These are phyloP conservation scores for Cheilosia impressa DNA, from an alignment of 2,888 invertebrate genomes.

Conservation along the genomic window DNA sequence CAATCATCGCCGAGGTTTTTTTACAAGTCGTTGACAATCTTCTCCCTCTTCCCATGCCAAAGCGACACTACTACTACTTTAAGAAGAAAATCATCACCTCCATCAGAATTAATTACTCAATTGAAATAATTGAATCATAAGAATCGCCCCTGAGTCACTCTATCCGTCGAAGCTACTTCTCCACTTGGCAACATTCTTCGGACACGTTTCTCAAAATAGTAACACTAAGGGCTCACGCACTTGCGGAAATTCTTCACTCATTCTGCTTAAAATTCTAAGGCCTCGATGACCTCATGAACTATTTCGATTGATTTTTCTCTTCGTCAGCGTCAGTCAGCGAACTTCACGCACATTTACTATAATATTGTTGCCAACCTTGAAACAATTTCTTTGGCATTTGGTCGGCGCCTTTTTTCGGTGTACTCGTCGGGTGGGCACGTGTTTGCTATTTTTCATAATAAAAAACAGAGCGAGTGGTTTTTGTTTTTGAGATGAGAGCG, in stretches of 20 bases:
- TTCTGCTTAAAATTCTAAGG: constrained; percentile 30
- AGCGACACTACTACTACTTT: too few relatives aligned
- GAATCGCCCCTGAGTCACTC: too few relatives aligned
- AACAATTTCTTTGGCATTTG: not conserved
- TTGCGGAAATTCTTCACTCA: constrained; percentile 19
- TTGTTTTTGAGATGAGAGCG: constrained; percentile 3
- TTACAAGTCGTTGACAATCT: too few relatives aligned
- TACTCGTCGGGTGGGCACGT: constrained; percentile 20
- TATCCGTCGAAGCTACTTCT: not conserved
- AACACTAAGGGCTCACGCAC: constrained; percentile 38
- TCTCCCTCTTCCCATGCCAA: not conserved
- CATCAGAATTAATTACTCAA: too few relatives aligned
- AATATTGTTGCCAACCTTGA: constrained; percentile 39
- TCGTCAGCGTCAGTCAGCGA: not conserved
- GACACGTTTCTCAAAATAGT: not conserved
- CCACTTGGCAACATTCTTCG: not conserved
- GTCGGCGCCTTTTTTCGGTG: not conserved
- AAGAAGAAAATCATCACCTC: too few relatives aligned
- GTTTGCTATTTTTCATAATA: constrained; percentile 38
- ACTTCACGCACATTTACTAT: constrained; percentile 18
- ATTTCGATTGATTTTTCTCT: constrained; percentile 63
- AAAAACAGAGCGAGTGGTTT: constrained; percentile 12
- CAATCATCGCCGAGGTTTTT: too few relatives aligned
- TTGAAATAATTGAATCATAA: too few relatives aligned
- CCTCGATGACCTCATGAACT: constrained; percentile 66